Conservation (phyloP, 2,113 vertebrate genomes). For the Egretta garzetta region DNA sequence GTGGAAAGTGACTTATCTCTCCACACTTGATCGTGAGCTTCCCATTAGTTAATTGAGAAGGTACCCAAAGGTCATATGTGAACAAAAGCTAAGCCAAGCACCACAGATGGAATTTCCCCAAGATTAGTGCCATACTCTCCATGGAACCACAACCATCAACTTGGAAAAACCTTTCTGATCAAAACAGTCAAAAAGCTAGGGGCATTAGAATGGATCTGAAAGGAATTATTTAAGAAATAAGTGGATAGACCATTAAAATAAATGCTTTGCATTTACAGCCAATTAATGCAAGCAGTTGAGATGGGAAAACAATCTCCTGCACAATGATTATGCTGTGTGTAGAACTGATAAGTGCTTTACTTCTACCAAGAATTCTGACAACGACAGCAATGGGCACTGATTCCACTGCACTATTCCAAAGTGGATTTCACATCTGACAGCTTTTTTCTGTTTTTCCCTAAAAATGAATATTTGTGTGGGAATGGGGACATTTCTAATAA, state of each 20-base stretch:
- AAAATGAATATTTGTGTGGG: background rate
- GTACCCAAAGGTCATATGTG: background rate
- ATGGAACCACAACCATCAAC: background rate
- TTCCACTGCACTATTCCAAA: background rate
- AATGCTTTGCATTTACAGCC: background rate
- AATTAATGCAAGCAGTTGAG: background rate
- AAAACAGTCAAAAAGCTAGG: background rate
- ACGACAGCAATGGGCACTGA: fast-evolving
- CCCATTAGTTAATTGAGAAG: background rate
- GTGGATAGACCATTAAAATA: background rate
- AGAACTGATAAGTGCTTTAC: background rate
- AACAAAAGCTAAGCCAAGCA: background rate
- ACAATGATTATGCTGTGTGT: background rate
- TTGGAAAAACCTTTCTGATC: background rate
- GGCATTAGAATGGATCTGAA: background rate
- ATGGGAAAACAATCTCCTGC: background rate
- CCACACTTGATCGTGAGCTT: background rate
- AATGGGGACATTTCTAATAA: background rate
- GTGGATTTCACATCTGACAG: background rate
- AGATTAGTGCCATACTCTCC: background rate
- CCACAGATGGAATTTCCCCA: background rate
- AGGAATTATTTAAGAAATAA: background rate
- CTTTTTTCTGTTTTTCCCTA: background rate
- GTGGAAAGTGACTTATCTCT: background rate
- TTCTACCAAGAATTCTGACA: background rate